Evolutionary conservation across 2,888 invertebrate genomes (phyloP).

Genomic region (Zaprionus obscuricornis): DNA sequence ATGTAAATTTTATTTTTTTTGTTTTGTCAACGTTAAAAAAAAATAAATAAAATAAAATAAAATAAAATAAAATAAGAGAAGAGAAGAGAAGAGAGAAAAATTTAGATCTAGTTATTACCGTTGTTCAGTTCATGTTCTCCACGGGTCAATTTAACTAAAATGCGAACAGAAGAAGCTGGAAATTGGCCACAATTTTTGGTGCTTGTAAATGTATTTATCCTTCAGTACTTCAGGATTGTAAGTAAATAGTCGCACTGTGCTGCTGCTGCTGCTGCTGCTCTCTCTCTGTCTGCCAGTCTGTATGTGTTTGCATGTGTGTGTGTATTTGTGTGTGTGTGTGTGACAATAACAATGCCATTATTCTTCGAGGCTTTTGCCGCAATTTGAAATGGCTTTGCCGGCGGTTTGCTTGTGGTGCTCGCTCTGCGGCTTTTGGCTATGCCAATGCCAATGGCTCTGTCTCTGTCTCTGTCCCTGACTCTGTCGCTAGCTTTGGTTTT

Average conservation of each 20-base stretch:
- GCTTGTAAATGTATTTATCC: conserved; percentile 53
- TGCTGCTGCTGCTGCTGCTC: too few relatives aligned
- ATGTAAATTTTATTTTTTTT: too few relatives aligned
- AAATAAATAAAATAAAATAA: neutral
- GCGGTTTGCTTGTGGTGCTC: conserved; percentile 42
- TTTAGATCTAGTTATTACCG: too few relatives aligned
- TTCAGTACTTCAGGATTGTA: conserved; percentile 28
- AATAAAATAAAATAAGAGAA: neutral
- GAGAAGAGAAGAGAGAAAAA: too few relatives aligned
- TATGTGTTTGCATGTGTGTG: conserved; percentile 13
- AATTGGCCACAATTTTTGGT: conserved; percentile 52
- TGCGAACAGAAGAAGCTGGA: conserved; percentile 36
- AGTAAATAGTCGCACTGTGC: conserved; percentile 54
- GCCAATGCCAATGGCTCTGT: too few relatives aligned
- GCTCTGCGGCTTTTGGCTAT: neutral
- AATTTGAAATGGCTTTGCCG: conserved; percentile 57
- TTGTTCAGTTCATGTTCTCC: neutral
- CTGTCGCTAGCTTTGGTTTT: conserved; percentile 15
- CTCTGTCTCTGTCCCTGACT: too few relatives aligned
- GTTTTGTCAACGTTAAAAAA: too few relatives aligned
- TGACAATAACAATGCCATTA: conserved; percentile 61
- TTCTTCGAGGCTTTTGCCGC: conserved; percentile 54
- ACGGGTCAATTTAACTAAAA: conserved; percentile 52
- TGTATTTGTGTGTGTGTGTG: conserved; percentile 7
- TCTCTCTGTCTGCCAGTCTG: neutral